Base-by-base conservation (phyloP, 2,888 invertebrate species). In the Cheilosia urbana region DNA sequence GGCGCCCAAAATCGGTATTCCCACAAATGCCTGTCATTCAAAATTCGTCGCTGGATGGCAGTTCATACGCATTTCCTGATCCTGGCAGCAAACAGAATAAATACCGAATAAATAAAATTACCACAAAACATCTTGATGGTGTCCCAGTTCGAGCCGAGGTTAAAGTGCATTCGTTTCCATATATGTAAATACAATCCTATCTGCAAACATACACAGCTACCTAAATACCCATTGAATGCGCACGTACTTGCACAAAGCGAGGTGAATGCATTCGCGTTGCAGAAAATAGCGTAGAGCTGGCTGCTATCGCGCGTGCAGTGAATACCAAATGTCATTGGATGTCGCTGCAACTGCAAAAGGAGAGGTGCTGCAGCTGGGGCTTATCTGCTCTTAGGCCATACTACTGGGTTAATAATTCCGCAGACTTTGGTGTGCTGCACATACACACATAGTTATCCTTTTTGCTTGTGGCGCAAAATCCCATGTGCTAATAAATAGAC, bases 111-210 rank as follows among this genome's bases (percentile, higher is more conserved):
- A 71, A 82, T 71, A 53, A 45, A 76, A 76, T 76, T 57, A 51
- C 75, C 19, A 53, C 30, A 68, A 51, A 51, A 72, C 60, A 75
- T 71, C 69, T 63, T 71, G 37, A 58, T 76, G 75, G 53, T 84
- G 84, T 34, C 84, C 84, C 65, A 80, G 66, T 84, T 84, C 75
- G 75, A 76, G 84, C 80, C 75, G 84, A 76, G 84, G 84, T 76
- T 80, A 84, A 84, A 76, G 65, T 76, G 75, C 69, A 71, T 71
- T 80, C 69, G 71, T 65, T 71, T 42, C 34, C 15, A 58, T 57
- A 40, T 15, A 24, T n/a, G n/a, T n/a, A n/a, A n/a, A n/a, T 5
- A 65, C 40, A 58, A 84, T 75, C 84, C 79, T 71, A 60, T 60
- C 34, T 40, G 58, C 63, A 79, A 79, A 51, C 69, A 79, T 17